Percentiles rank a stretch among this genome's conserved stretches.
These are phyloP conservation scores for Girardia tigrina DNA, from an alignment of 2,888 invertebrate genomes.

Conservation along the genomic window DNA sequence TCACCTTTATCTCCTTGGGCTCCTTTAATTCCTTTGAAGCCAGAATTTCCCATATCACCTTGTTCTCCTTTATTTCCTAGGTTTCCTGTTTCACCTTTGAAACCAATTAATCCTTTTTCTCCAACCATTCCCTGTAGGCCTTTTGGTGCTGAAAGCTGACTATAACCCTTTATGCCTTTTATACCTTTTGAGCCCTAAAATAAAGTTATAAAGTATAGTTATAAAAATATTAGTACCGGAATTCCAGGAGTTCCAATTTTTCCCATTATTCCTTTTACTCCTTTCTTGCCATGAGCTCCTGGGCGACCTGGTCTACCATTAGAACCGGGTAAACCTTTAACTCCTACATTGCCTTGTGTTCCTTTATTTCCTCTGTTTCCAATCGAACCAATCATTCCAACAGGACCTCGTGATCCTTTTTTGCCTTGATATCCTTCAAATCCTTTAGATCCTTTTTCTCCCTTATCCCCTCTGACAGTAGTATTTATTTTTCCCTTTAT, in stretches of 20 bases:
- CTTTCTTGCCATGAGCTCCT: background rate
- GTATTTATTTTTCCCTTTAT: background rate
- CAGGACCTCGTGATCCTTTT: background rate
- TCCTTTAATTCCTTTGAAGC: background rate
- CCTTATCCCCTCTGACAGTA: background rate
- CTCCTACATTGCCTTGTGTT: background rate
- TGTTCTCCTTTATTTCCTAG: background rate
- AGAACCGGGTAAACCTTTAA: background rate
- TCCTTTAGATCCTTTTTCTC: background rate
- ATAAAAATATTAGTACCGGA: background rate
- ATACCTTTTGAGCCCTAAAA: background rate
- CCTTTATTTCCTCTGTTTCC: slow-evolving; percentile 1
- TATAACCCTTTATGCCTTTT: background rate
- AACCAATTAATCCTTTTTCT: background rate
- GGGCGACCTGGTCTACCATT: background rate
- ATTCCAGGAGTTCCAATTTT: background rate
- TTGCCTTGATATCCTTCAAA: background rate
- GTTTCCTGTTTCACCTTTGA: background rate
- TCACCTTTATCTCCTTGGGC: background rate
- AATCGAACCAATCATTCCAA: background rate
- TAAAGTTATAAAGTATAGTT: background rate
- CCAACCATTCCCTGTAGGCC: background rate
- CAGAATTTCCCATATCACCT: background rate
- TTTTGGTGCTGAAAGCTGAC: background rate
- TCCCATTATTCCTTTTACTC: background rate